A percentile compares a stretch with the other conserved stretches of the same genome.
Evolutionary conservation across 2,888 invertebrate species (phyloP).

Genomic region (Apantesis nais): DNA sequence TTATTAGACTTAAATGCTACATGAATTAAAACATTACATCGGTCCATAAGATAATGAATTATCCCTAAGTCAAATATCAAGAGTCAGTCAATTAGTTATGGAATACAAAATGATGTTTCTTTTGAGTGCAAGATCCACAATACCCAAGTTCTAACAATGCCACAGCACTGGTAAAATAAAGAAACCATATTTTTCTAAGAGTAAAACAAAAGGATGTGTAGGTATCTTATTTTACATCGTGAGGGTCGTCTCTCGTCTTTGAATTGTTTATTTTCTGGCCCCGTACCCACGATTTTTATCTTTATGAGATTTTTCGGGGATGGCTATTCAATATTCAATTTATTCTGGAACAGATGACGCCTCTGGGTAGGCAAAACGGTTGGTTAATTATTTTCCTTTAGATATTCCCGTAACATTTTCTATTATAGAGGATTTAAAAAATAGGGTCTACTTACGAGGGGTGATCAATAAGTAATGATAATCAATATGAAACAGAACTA

Average conservation of each 20-base stretch:
- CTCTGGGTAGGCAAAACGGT: constrained; percentile 27
- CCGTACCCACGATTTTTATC: constrained; percentile 47
- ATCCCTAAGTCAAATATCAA: not conserved
- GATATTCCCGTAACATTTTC: constrained; percentile 17
- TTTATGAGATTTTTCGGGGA: constrained; percentile 36
- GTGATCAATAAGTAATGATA: no score
- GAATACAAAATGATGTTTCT: constrained; percentile 33
- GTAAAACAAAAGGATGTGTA: constrained; percentile 36
- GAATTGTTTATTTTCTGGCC: constrained; percentile 55
- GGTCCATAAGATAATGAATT: not conserved
- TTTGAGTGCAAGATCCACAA: constrained; percentile 28
- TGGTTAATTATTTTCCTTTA: constrained; percentile 41
- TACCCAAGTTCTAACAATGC: constrained; percentile 30
- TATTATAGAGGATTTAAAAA: constrained; percentile 3
- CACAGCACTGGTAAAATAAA: constrained; percentile 46
- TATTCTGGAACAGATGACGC: constrained; percentile 44
- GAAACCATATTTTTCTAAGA: constrained; percentile 43
- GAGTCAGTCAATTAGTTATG: constrained; percentile 16
- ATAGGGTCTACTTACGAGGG: no score
- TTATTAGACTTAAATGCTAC: no score
- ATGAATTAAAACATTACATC: not conserved
- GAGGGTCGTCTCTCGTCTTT: constrained; percentile 42
- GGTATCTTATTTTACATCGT: constrained; percentile 44
- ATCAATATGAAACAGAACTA: no score
- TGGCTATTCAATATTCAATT: constrained; percentile 51